Percentiles rank a stretch among this genome's conserved stretches.
These are phyloP conservation scores for Dendrolimus houi DNA, from an alignment of 2,888 invertebrate species.

Conservation along the genomic window DNA sequence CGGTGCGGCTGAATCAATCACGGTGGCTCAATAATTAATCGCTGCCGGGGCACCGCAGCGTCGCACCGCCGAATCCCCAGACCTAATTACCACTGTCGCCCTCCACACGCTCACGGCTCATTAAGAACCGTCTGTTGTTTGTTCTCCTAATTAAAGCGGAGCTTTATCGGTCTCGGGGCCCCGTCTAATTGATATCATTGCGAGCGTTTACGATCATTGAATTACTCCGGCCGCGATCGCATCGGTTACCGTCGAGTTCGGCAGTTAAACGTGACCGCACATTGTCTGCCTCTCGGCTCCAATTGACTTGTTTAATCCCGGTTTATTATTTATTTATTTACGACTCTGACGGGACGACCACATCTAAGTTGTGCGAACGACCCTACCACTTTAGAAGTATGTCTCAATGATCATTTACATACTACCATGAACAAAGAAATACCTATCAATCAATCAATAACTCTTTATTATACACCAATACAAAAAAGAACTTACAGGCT, in stretches of 20 bases:
- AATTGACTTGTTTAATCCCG: conserved; percentile 68
- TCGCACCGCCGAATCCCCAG: conserved; percentile 41
- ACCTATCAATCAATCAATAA: too few relatives aligned
- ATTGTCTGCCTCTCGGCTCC: conserved; percentile 59
- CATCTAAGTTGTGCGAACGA: neutral
- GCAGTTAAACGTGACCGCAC: conserved; percentile 70
- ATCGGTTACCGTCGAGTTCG: conserved; percentile 54
- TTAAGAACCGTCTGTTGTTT: conserved; percentile 73
- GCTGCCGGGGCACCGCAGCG: conserved; percentile 27
- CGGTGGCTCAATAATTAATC: conserved; percentile 64
- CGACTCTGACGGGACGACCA: conserved; percentile 12
- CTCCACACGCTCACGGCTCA: conserved; percentile 69
- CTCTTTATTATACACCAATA: too few relatives aligned
- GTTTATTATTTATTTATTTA: conserved; percentile 72
- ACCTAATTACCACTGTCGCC: conserved; percentile 66
- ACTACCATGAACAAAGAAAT: too few relatives aligned
- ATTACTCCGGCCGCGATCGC: conserved; percentile 60
- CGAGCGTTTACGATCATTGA: conserved; percentile 73
- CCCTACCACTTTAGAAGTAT: neutral
- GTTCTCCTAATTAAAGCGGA: conserved; percentile 75
- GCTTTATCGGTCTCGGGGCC: conserved; percentile 67
- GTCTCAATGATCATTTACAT: too few relatives aligned
- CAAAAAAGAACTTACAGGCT: too few relatives aligned
- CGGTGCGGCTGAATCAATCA: conserved; percentile 58
- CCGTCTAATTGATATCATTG: conserved; percentile 75